Evolutionary conservation across 2,113 vertebrate genomes (phyloP).

Genomic region (Chloropsis cyanopogon): DNA sequence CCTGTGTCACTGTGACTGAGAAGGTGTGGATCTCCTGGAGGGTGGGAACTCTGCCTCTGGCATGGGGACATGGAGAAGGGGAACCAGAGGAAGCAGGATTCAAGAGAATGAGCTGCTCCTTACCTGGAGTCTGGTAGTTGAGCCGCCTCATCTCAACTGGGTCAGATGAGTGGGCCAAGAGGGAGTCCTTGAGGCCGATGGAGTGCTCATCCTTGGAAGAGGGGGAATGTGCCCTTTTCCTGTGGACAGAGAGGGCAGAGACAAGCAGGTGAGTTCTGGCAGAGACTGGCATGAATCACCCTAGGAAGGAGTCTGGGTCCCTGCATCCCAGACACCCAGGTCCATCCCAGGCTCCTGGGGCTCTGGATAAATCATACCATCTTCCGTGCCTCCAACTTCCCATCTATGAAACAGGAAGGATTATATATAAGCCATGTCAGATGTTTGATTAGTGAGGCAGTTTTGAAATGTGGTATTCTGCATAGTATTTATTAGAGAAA

Average conservation of each 20-base stretch:
- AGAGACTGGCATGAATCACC: background rate
- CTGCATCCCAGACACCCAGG: background rate
- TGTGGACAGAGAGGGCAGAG: slow-evolving; percentile 48
- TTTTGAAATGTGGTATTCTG: background rate
- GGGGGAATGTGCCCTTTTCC: slow-evolving; percentile 88
- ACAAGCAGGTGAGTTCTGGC: background rate
- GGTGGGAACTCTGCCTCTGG: background rate
- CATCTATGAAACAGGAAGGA: background rate
- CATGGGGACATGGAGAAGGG: background rate
- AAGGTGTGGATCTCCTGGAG: background rate
- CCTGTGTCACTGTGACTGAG: background rate
- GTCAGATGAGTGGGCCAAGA: slow-evolving; percentile 87
- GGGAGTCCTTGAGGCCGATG: slow-evolving; percentile 85
- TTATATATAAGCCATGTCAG: background rate
- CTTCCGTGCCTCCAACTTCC: background rate
- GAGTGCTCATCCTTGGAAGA: slow-evolving; percentile 90
- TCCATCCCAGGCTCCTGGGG: background rate
- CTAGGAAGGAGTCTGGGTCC: background rate
- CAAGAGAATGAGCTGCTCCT: background rate
- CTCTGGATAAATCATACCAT: background rate
- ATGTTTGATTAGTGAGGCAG: background rate
- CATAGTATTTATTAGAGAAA: background rate
- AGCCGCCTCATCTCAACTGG: slow-evolving; percentile 95
- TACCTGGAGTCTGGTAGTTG: slow-evolving; percentile 96
- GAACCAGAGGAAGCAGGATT: background rate